Conservation (phyloP, 2,113 vertebrate species). For the Hippocampus comes region DNA sequence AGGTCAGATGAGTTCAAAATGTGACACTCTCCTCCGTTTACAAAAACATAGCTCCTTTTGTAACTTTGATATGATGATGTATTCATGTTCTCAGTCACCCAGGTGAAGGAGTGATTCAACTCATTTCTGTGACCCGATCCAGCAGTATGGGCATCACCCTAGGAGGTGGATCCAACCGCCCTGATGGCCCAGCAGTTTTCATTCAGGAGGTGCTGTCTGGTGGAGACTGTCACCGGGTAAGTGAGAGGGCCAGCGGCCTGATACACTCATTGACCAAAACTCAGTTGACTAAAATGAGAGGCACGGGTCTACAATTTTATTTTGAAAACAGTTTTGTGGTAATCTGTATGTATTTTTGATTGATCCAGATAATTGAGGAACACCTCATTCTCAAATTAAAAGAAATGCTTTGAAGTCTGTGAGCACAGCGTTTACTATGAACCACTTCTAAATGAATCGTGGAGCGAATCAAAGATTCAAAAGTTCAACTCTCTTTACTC, state of each 20-base stretch:
- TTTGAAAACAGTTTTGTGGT: too few relatives aligned
- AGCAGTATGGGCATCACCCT: constrained; percentile 78
- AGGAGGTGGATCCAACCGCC: constrained; percentile 81
- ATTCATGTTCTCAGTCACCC: constrained; percentile 66
- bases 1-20: constrained; percentile 40
- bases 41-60: neutral
- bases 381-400: too few relatives aligned
- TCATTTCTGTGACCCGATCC: constrained; percentile 77
- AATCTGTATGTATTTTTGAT: too few relatives aligned
- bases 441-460: too few relatives aligned
- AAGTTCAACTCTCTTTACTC: too few relatives aligned
- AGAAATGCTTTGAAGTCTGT: too few relatives aligned
- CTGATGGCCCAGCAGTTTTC: constrained; percentile 84
- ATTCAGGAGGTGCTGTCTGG: constrained; percentile 84
- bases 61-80: neutral
- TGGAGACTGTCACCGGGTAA: constrained; percentile 80
- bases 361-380: too few relatives aligned
- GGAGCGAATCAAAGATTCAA: too few relatives aligned
- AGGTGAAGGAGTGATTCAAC: constrained; percentile 83
- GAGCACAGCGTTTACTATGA: too few relatives aligned
- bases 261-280: neutral
- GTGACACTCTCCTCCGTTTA: neutral
- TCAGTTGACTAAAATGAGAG: neutral
- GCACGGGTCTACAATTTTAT: too few relatives aligned
- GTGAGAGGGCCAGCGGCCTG: neutral